phyloP scores from a whole-genome alignment of 2,113 vertebrate species.

The Crotophaga sulcirostris region DNA sequence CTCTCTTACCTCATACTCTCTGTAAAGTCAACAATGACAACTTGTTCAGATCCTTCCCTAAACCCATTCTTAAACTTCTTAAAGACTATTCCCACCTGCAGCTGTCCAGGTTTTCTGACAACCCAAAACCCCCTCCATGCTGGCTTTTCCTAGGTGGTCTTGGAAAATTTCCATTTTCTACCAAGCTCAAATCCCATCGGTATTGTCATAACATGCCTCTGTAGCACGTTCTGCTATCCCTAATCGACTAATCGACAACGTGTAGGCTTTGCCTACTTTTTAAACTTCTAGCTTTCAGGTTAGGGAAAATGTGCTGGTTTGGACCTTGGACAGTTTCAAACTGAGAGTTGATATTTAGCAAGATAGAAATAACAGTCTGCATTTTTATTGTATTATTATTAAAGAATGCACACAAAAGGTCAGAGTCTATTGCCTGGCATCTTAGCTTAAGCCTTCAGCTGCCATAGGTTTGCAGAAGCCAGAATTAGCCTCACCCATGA shows the following conservation, averaged over 20 bases:
- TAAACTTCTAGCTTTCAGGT: background rate
- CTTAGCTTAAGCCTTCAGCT: conserved; percentile 17
- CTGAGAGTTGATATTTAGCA: conserved; percentile 9
- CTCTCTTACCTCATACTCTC: background rate
- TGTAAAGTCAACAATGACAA: background rate
- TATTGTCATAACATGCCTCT: background rate
- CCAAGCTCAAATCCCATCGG: background rate
- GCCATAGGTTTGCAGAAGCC: conserved; percentile 16
- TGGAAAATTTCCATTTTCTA: background rate
- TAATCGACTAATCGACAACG: background rate
- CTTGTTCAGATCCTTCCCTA: background rate
- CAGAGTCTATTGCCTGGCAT: background rate
- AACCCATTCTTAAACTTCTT: background rate
- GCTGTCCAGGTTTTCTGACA: background rate
- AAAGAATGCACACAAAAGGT: conserved; percentile 48
- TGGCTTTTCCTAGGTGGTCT: background rate
- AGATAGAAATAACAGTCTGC: conserved; percentile 38
- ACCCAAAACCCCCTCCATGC: background rate
- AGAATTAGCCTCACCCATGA: conserved; percentile 6
- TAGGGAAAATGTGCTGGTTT: background rate
- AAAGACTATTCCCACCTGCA: background rate
- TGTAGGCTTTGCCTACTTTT: background rate
- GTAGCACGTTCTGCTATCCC: background rate
- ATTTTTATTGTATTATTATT: conserved; percentile 33
- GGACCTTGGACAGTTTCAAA: conserved; percentile 1